Evolutionary conservation across 1,140 invertebrate genomes (phyloP).

Genomic region (Bilobella aurantiaca): DNA sequence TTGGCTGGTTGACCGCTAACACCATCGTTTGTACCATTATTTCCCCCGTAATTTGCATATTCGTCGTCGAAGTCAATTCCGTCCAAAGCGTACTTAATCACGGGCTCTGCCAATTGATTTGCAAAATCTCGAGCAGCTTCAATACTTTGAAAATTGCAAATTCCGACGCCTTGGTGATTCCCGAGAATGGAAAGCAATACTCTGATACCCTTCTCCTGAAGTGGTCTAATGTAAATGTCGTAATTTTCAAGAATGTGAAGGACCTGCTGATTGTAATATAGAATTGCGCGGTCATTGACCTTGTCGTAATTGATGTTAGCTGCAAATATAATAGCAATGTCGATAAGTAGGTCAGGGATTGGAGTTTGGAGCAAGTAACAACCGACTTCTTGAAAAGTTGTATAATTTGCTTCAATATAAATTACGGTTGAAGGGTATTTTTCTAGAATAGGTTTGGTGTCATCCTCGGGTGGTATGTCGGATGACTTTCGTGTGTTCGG

Average conservation of each 20-base stretch:
- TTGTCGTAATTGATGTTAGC: conserved; percentile 18
- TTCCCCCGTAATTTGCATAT: conserved; percentile 14
- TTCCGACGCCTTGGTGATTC: conserved; percentile 17
- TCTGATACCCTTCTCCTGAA: conserved; percentile 12
- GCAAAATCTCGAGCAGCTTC: conserved; percentile 8
- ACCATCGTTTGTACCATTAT: conserved; percentile 1
- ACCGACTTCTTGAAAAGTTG: not conserved
- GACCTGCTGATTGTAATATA: conserved; percentile 10
- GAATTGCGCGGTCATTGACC: not conserved
- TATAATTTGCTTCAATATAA: not conserved
- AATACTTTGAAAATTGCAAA: conserved; percentile 9
- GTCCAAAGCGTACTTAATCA: conserved; percentile 5
- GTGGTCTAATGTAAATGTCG: not conserved
- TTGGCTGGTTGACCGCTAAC: conserved; percentile 5
- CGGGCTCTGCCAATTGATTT: not conserved
- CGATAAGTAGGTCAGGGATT: conserved; percentile 2
- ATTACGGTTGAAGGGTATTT: not conserved
- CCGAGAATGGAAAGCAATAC: conserved; percentile 17
- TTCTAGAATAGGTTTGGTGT: too few relatives aligned
- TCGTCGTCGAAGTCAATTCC: conserved; percentile 23
- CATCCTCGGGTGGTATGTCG: too few relatives aligned
- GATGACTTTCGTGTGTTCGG: too few relatives aligned
- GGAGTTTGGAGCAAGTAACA: not conserved
- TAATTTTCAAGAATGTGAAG: not conserved
- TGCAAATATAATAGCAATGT: conserved; percentile 21